These are phyloP conservation scores for Chrysodeixis includens DNA, from an alignment of 2,888 invertebrate genomes.

Conservation along the genomic window DNA sequence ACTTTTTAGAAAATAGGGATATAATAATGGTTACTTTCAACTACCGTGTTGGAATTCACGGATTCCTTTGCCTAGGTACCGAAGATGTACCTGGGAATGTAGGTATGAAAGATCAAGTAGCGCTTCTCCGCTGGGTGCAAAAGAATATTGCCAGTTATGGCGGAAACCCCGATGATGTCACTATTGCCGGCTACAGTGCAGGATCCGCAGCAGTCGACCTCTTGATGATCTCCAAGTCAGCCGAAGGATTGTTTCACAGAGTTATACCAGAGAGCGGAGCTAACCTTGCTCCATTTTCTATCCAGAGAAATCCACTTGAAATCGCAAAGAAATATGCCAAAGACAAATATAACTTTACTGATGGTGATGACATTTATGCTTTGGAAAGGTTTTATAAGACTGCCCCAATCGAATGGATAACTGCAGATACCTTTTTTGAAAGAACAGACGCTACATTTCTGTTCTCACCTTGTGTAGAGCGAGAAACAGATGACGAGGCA, in stretches of 20 bases:
- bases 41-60: slow-evolving; percentile 62
- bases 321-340: slow-evolving; percentile 64
- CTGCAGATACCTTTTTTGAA: slow-evolving; percentile 38
- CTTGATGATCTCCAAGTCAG: slow-evolving; percentile 60
- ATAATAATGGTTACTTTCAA: slow-evolving; percentile 62
- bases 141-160: slow-evolving; percentile 69
- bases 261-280: slow-evolving; percentile 68
- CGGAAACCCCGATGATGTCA: slow-evolving; percentile 70
- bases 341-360: slow-evolving; percentile 53
- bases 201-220: slow-evolving; percentile 65
- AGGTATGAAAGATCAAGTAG: slow-evolving; percentile 71
- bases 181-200: slow-evolving; percentile 65
- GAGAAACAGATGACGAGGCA: slow-evolving; percentile 41
- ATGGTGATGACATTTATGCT: slow-evolving; percentile 62
- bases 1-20: slow-evolving; percentile 52
- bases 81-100: slow-evolving; percentile 68
- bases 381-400: slow-evolving; percentile 71
- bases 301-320: slow-evolving; percentile 65
- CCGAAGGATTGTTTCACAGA: slow-evolving; percentile 65
- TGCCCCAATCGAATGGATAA: slow-evolving; percentile 57
- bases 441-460: slow-evolving; percentile 53
- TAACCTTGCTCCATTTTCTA: slow-evolving; percentile 50
- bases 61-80: slow-evolving; percentile 66
- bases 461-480: slow-evolving; percentile 60
- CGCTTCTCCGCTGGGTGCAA: slow-evolving; percentile 65